Evolutionary conservation across 2,888 invertebrate genomes (phyloP).

Genomic region (Galerucella nymphaeae): DNA sequence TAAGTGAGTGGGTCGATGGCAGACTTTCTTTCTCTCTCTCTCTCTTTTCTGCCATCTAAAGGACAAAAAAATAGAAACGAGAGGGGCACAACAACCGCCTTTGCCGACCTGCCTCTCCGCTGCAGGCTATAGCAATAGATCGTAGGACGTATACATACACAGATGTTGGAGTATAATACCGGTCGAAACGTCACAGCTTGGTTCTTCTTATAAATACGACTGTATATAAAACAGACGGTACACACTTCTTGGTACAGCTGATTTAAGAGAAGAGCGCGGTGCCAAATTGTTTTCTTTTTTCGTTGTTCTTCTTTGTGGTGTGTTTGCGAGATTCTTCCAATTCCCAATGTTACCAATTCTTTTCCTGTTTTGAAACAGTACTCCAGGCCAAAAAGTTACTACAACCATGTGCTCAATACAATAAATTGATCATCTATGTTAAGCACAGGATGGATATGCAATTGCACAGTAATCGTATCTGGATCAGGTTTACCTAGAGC

Average conservation of each 20-base stretch:
- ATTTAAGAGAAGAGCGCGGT: not conserved
- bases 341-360: not conserved
- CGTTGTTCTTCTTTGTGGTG: too few species aligned
- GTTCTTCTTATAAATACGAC: not conserved
- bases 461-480: too few species aligned
- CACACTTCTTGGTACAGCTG: constrained; percentile 9
- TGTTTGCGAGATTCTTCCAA: not conserved
- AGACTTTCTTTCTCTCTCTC: constrained; percentile 23
- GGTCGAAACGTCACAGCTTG: constrained; percentile 9
- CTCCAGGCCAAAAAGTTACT: not conserved
- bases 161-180: constrained; percentile 54
- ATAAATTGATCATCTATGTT: not conserved
- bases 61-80: constrained; percentile 48
- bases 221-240: constrained; percentile 3
- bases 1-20: constrained; percentile 48
- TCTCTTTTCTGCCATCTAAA: constrained; percentile 38
- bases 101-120: constrained; percentile 33
- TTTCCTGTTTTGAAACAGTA: not conserved
- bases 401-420: not conserved
- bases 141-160: constrained; percentile 44
- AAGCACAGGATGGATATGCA: too few species aligned
- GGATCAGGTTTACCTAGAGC: not conserved
- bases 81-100: constrained; percentile 35
- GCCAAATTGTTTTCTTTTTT: not conserved
- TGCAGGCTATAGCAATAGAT: constrained; percentile 47